Base-by-base conservation (phyloP, 2,797 vertebrate species). In the Acridotheres tristis region DNA sequence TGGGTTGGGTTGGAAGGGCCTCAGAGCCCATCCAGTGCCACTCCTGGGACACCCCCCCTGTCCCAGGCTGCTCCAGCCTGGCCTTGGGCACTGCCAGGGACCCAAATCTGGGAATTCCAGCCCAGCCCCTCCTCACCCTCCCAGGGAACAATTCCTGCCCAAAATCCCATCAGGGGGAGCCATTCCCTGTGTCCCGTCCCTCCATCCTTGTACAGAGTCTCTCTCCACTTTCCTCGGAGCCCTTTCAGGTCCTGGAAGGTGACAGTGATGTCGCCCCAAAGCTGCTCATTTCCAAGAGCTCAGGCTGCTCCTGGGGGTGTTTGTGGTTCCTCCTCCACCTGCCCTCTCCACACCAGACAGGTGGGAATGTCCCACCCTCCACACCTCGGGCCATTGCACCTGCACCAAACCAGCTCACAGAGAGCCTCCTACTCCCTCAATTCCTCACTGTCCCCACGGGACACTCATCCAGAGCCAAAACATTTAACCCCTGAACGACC, bases 401-500 rank as follows among this genome's bases (percentile, higher is more conserved):
- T 81, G 74, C 54, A 36, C 38, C 67, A 45, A 66, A 34, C 20
- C 62, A 61, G 67, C 67, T 47, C 50, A 48, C 7, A 54, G 34
- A 57, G 48, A 78, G 20, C 43, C n/a, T 89, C 1, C 0, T 7
- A 2, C 34, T 59, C 63, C 30, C 19, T 50, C 22, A 21, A 16
- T 76, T 25, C 75, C 23, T 11, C 29, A 12, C 54, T 77, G 20
- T 36, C 36, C 36, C 62, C 81, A 30, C 11, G 78, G 48, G 75
- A 95, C 16, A 11, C 48, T 57, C 51, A 38, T 6, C 22, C 43
- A 55, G 58, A 93, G 88, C 80, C 89, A 88, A 90, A 96, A 36
- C 78, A 74, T 67, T 97, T 88, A 92, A 97, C 87, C 89, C 42
- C 68, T 62, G 65, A 54, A 83, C 80, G 42, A n/a, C 79, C 58